phyloP scores from a whole-genome alignment of 2,113 vertebrate species.

The Oplegnathus fasciatus region DNA sequence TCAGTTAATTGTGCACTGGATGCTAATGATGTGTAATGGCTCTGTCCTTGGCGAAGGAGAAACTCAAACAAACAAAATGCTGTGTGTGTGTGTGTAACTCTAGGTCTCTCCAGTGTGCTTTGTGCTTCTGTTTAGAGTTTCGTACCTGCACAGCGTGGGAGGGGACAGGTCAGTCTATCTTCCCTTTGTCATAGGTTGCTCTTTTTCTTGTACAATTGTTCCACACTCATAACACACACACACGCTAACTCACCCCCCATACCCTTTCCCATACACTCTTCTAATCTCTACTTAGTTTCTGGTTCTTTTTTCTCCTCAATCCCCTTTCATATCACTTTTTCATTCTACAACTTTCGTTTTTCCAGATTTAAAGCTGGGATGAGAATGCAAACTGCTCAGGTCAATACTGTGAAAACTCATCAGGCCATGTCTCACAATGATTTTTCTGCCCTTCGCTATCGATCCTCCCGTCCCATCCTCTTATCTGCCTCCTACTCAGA shows the following conservation, averaged over 20 bases:
- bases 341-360: conserved; percentile 30
- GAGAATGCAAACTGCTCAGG: conserved; percentile 33
- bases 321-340: conserved; percentile 42
- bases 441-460: conserved; percentile 46
- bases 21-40: conserved; percentile 52
- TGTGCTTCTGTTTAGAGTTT: conserved; percentile 70
- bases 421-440: conserved; percentile 23
- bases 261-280: neutral
- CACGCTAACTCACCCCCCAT: conserved; percentile 27
- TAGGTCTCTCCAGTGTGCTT: conserved; percentile 80
- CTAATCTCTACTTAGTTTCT: conserved; percentile 16
- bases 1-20: conserved; percentile 62
- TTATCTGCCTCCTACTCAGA: conserved; percentile 72
- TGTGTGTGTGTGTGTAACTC: neutral
- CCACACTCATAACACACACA: conserved; percentile 69
- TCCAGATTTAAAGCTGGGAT: conserved; percentile 9
- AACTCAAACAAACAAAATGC: conserved; percentile 12
- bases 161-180: conserved; percentile 56
- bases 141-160: conserved; percentile 58
- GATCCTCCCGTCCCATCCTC: conserved; percentile 14
- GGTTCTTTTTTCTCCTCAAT: neutral
- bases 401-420: conserved; percentile 45
- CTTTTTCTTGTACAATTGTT: conserved; percentile 82
- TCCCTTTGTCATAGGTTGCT: conserved; percentile 74
- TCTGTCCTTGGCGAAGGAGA: conserved; percentile 48